Conservation (phyloP, 1,140 invertebrate genomes). For the Tyrophagus putrescentiae region DNA sequence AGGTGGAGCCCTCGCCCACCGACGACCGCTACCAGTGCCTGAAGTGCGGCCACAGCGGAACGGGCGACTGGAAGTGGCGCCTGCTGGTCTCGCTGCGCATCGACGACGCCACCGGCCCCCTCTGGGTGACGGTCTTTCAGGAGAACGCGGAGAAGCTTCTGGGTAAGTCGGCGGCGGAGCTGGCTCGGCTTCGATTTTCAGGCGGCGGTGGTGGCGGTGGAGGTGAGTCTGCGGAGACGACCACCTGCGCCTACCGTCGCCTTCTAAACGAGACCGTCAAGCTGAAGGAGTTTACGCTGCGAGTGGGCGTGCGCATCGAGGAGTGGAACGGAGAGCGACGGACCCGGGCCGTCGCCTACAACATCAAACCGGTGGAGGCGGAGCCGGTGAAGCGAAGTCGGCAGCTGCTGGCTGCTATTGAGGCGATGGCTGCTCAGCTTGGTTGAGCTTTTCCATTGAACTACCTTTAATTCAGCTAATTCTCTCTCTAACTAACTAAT, state of each 20-base stretch:
- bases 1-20: slow-evolving; percentile 67
- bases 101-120: slow-evolving; percentile 58
- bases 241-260: slow-evolving; percentile 46
- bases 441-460: too few relatives aligned
- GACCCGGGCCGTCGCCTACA: too few relatives aligned
- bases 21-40: slow-evolving; percentile 78
- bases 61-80: slow-evolving; percentile 68
- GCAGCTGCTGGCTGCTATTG: too few relatives aligned
- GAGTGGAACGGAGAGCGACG: slow-evolving; percentile 74
- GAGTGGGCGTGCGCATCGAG: slow-evolving; percentile 69
- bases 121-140: slow-evolving; percentile 79
- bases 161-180: slow-evolving; percentile 33
- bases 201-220: slow-evolving; percentile 40
- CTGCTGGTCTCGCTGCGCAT: slow-evolving; percentile 57
- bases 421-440: too few relatives aligned
- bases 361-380: too few relatives aligned
- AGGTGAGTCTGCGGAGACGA: slow-evolving; percentile 32
- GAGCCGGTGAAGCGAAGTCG: too few relatives aligned
- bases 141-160: slow-evolving; percentile 67
- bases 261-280: slow-evolving; percentile 53
- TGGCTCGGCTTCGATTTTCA: slow-evolving; percentile 32
- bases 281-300: slow-evolving; percentile 65
- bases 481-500: too few relatives aligned
- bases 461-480: too few relatives aligned
- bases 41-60: slow-evolving; percentile 74